These are phyloP conservation scores for Oncopeltus fasciatus DNA, from an alignment of 1,140 invertebrate genomes.

Conservation along the genomic window DNA sequence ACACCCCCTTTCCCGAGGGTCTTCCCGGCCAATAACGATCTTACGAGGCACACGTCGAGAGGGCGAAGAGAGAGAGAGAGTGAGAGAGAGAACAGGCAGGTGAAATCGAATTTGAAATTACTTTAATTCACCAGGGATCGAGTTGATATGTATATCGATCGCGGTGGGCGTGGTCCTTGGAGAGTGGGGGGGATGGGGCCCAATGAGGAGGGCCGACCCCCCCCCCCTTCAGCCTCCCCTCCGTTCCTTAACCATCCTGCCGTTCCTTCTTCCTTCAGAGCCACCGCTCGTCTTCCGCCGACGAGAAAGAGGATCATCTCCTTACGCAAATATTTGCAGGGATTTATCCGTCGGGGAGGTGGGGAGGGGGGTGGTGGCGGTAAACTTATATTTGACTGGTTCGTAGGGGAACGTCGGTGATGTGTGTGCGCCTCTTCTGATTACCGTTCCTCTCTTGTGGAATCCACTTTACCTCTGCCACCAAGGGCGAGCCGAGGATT, in stretches of 20 bases:
- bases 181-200: no score
- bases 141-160: constrained; percentile 10
- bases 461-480: constrained; percentile 3
- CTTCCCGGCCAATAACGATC: constrained; percentile 2
- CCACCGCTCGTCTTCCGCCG: neutral
- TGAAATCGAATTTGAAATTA: constrained; percentile 23
- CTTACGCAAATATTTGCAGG: constrained; percentile 6
- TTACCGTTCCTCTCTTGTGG: neutral
- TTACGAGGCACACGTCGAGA: constrained; percentile 1
- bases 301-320: neutral
- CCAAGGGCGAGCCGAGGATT: no score
- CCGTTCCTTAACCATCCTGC: no score
- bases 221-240: neutral
- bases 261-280: no score
- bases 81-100: neutral
- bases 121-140: constrained; percentile 21
- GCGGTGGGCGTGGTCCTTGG: neutral
- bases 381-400: constrained; percentile 9
- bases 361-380: neutral
- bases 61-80: neutral
- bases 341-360: neutral
- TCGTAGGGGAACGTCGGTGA: neutral
- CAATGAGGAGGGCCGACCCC: neutral
- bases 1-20: no score
- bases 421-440: constrained; percentile 1